A percentile compares a stretch with the other conserved stretches of the same genome.
Evolutionary conservation across 2,797 vertebrate genomes (phyloP).

Genomic region (Tragopan temminckii): DNA sequence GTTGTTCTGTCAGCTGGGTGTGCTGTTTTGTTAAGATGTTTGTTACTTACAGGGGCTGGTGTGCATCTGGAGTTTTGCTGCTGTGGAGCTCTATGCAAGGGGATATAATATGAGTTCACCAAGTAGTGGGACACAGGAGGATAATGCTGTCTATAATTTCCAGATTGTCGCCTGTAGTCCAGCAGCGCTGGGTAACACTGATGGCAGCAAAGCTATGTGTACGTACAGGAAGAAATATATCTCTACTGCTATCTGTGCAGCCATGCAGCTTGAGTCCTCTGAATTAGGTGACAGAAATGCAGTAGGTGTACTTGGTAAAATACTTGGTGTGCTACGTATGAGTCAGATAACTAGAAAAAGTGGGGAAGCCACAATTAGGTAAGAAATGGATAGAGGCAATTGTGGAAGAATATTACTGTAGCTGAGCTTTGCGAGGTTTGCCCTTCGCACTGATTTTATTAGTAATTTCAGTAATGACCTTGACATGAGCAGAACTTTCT

Average conservation of each 20-base stretch:
- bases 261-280: not conserved
- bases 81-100: not conserved
- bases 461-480: not conserved
- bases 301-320: not conserved
- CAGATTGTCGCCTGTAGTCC: not conserved
- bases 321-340: not conserved
- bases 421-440: not conserved
- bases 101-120: not conserved
- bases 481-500: not conserved
- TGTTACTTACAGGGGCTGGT: not conserved
- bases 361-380: not conserved
- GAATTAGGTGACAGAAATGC: not conserved
- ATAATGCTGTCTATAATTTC: not conserved
- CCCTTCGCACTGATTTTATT: not conserved
- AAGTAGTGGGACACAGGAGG: fast-evolving
- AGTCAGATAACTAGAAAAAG: not conserved
- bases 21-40: not conserved
- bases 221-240: not conserved
- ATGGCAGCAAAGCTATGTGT: not conserved
- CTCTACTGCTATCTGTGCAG: not conserved
- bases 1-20: not conserved
- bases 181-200: not conserved
- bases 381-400: not conserved
- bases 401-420: not conserved
- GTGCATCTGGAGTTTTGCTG: not conserved